Evolutionary conservation across 1,140 invertebrate species (phyloP).

Genomic region (Drosophila erecta): DNA sequence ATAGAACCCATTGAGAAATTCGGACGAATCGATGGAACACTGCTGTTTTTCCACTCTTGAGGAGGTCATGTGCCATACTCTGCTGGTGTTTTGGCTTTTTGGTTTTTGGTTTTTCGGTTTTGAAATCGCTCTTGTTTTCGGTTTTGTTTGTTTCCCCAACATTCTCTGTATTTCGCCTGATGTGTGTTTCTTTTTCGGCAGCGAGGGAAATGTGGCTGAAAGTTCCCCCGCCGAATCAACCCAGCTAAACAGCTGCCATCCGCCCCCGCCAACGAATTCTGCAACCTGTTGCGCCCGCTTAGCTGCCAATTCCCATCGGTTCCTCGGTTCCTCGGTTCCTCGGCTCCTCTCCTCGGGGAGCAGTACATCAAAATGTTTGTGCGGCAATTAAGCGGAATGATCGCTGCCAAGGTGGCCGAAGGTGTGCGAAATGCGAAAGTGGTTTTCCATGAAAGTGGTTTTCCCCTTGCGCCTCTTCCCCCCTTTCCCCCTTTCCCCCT

Average conservation of each 20-base stretch:
- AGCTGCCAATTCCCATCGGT: slow-evolving; percentile 45
- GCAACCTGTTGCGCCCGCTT: slow-evolving; percentile 71
- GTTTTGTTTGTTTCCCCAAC: slow-evolving; percentile 49
- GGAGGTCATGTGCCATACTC: slow-evolving; percentile 72
- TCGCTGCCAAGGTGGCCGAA: slow-evolving; percentile 37
- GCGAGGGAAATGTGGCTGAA: slow-evolving; percentile 31
- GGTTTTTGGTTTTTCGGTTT: slow-evolving; percentile 19
- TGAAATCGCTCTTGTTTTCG: slow-evolving; percentile 14
- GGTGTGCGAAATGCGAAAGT: slow-evolving; percentile 41
- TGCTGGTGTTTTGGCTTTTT: slow-evolving; percentile 38
- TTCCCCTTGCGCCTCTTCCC: not conserved
- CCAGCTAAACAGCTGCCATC: slow-evolving; percentile 1
- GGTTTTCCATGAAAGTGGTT: slow-evolving; percentile 58
- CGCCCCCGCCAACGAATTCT: slow-evolving; percentile 44
- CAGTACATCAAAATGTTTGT: slow-evolving; percentile 74
- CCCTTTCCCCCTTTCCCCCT: no score
- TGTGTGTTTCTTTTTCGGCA: slow-evolving; percentile 3
- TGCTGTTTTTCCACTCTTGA: slow-evolving; percentile 41
- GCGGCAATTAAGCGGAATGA: slow-evolving; percentile 49
- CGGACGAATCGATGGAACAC: not conserved
- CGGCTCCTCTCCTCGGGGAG: slow-evolving; percentile 1
- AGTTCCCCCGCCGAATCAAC: not conserved
- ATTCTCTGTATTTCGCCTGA: slow-evolving; percentile 35
- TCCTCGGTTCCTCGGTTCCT: not conserved
- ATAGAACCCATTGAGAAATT: slow-evolving; percentile 61